These are phyloP conservation scores for Spondyliosoma cantharus DNA, from an alignment of 2,797 vertebrate species.

Conservation along the genomic window DNA sequence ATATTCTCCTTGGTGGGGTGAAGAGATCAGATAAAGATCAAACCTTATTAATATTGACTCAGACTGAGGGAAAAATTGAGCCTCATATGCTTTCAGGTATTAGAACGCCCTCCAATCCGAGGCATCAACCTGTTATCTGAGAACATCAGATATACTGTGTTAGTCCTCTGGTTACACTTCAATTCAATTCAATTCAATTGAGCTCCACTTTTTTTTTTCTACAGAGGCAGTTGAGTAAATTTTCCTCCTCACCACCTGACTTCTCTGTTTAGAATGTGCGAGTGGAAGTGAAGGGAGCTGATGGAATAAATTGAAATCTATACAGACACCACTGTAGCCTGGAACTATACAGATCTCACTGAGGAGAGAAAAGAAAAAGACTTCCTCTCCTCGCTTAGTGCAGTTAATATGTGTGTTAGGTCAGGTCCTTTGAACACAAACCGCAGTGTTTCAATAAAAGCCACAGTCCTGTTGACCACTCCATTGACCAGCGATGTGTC, in stretches of 20 bases:
- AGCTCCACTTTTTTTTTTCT: constrained; percentile 56
- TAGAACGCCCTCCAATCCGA: constrained; percentile 75
- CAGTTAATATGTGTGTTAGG: constrained; percentile 69
- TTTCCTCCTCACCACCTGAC: constrained; percentile 58
- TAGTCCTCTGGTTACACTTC: constrained; percentile 83
- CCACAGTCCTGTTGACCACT: constrained; percentile 72
- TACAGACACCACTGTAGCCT: constrained; percentile 39
- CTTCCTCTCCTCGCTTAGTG: constrained; percentile 65
- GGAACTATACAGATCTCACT: constrained; percentile 10
- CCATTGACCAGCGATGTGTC: constrained; percentile 69
- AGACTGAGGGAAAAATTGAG: constrained; percentile 81
- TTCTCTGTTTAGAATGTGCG: constrained; percentile 71
- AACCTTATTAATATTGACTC: constrained; percentile 87
- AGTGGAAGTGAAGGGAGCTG: constrained; percentile 68
- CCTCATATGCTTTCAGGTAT: constrained; percentile 83
- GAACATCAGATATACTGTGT: constrained; percentile 84
- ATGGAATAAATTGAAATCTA: constrained; percentile 76
- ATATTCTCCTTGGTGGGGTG: constrained; percentile 84
- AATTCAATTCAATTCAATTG: constrained; percentile 84
- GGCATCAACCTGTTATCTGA: constrained; percentile 81
- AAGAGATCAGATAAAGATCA: constrained; percentile 86
- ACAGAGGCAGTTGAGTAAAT: constrained; percentile 74
- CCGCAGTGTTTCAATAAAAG: constrained; percentile 70
- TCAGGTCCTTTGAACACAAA: constrained; percentile 63
- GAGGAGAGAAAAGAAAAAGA: constrained; percentile 40